Conservation (phyloP, 2,113 vertebrate species). For the Ophiodon elongatus region DNA sequence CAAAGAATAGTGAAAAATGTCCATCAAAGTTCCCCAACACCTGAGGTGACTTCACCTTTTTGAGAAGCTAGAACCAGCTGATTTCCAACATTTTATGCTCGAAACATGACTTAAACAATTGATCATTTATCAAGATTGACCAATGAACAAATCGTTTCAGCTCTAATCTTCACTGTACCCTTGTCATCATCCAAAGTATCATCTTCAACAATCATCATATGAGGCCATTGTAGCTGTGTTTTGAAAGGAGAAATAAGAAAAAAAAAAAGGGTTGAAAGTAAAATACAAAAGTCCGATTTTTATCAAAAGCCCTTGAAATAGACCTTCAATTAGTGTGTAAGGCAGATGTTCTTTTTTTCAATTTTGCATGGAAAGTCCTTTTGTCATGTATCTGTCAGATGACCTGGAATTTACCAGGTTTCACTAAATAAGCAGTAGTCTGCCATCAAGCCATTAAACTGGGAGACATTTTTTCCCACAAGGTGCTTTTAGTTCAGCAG, state of each 20-base stretch:
- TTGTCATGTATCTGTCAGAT: constrained; percentile 53
- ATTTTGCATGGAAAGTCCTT: constrained; percentile 55
- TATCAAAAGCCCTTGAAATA: constrained; percentile 35
- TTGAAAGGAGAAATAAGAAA: background rate
- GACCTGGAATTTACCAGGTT: constrained; percentile 60
- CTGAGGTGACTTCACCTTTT: background rate
- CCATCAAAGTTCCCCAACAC: background rate
- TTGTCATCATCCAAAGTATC: background rate
- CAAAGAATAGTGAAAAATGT: background rate
- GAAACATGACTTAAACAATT: background rate
- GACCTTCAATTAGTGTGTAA: constrained; percentile 64
- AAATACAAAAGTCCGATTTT: background rate
- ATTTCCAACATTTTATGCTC: background rate
- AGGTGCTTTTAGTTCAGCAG: constrained; percentile 42
- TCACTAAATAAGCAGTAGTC: constrained; percentile 21
- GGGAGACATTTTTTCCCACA: constrained; percentile 5
- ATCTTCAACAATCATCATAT: background rate
- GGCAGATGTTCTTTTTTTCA: constrained; percentile 68
- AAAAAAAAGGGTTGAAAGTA: background rate
- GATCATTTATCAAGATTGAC: background rate
- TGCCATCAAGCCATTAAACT: background rate
- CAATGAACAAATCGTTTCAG: background rate
- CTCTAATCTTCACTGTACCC: background rate
- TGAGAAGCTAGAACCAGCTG: background rate
- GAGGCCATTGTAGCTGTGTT: background rate